Evolutionary conservation across 2,113 vertebrate genomes (phyloP).

Genomic region (Oryzias javanicus): DNA sequence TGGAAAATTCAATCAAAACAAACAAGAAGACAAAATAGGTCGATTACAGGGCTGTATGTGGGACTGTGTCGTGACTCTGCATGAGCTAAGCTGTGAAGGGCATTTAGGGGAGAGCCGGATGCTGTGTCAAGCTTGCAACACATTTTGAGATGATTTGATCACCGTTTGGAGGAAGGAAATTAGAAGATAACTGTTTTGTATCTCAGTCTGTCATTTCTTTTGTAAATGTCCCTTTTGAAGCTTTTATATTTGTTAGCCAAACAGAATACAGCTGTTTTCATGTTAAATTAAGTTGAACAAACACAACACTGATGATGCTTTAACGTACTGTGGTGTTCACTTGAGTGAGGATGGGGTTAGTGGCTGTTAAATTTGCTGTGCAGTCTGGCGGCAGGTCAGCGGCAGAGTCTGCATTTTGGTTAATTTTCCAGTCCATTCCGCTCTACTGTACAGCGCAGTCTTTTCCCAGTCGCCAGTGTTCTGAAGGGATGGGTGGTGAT

Average conservation of each 20-base stretch:
- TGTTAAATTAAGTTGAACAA: background rate
- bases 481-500: conserved; percentile 67
- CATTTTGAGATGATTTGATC: background rate
- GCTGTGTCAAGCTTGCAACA: background rate
- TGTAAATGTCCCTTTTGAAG: background rate
- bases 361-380: conserved; percentile 1
- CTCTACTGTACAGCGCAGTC: conserved; percentile 42
- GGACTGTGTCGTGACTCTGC: conserved; percentile 18
- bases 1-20: conserved; percentile 30
- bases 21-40: conserved; percentile 24
- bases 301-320: too few relatives aligned
- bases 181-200: too few relatives aligned
- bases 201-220: too few relatives aligned
- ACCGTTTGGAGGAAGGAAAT: background rate
- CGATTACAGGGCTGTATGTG: conserved; percentile 19
- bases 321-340: too few relatives aligned
- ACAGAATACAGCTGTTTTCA: background rate
- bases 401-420: conserved; percentile 29
- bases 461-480: conserved; percentile 62
- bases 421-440: conserved; percentile 38
- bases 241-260: background rate
- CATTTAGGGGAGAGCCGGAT: background rate
- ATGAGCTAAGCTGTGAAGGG: conserved; percentile 1
- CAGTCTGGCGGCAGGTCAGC: conserved; percentile 24
- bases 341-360: background rate